Percentiles rank a stretch among this genome's conserved stretches.
phyloP scores from a whole-genome alignment of 1,140 invertebrate species.

The Diorhabda carinulata region DNA sequence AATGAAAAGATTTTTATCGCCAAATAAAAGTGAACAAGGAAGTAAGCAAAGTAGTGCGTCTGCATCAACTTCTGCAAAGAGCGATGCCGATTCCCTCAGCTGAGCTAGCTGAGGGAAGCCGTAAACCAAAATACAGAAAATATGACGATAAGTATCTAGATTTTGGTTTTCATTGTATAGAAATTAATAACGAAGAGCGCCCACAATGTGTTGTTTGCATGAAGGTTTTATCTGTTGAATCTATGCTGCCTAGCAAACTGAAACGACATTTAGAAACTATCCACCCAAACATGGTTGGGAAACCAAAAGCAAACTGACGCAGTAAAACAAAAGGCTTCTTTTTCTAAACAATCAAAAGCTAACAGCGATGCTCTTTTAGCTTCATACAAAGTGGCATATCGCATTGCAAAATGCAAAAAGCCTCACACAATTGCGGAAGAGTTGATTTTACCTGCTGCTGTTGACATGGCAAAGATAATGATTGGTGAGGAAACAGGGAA shows the following conservation, averaged over 20 bases:
- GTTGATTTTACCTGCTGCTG: constrained; percentile 35
- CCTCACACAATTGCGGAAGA: constrained; percentile 23
- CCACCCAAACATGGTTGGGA: constrained; percentile 11
- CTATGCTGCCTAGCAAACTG: constrained; percentile 8
- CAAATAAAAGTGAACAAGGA: constrained; percentile 4
- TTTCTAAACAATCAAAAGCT: background rate
- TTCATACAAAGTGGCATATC: constrained; percentile 17
- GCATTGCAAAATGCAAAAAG: constrained; percentile 8
- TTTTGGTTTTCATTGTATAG: background rate
- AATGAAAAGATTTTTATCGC: constrained; percentile 4
- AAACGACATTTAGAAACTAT: constrained; percentile 12
- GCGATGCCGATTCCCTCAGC: background rate
- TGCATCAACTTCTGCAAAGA: background rate
- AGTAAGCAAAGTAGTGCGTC: constrained; percentile 3
- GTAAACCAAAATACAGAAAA: constrained; percentile 2
- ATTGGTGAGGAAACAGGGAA: constrained; percentile 24
- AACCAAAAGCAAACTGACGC: constrained; percentile 3
- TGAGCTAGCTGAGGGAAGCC: background rate
- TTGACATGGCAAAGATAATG: constrained; percentile 35
- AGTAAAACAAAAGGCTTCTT: background rate
- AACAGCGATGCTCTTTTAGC: background rate
- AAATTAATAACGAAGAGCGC: constrained; percentile 1
- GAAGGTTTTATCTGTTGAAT: constrained; percentile 9
- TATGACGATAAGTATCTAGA: constrained; percentile 5
- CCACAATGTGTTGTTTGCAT: constrained; percentile 12